These are phyloP conservation scores for Romanogobio albipinnatus DNA, from an alignment of 2,113 vertebrate genomes.

Conservation along the genomic window DNA sequence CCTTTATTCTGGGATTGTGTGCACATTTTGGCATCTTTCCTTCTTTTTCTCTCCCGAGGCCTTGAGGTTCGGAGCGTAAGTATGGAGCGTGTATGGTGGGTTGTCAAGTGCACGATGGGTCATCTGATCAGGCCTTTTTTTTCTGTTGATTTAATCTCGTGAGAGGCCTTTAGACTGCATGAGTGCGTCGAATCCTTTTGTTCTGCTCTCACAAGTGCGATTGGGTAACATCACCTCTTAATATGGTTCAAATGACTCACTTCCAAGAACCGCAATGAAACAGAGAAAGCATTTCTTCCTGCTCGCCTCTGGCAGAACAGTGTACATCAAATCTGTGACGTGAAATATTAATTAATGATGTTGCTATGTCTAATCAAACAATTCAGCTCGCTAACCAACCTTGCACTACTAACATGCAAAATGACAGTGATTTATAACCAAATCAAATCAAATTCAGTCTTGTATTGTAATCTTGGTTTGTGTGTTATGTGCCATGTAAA, in stretches of 20 bases:
- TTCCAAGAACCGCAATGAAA: neutral
- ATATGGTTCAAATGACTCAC: slow-evolving; percentile 3
- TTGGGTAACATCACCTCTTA: slow-evolving; percentile 10
- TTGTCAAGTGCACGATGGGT: neutral
- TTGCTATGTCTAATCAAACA: neutral
- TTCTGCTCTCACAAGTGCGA: slow-evolving; percentile 14
- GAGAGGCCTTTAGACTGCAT: slow-evolving; percentile 4
- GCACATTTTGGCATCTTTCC: slow-evolving; percentile 12
- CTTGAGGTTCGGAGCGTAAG: neutral
- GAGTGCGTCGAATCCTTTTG: neutral
- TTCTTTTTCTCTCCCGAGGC: slow-evolving; percentile 46
- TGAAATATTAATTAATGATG: neutral
- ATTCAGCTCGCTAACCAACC: slow-evolving; percentile 47
- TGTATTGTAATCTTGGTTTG: neutral
- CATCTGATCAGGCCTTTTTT: slow-evolving; percentile 6
- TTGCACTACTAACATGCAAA: slow-evolving; percentile 65
- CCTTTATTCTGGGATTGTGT: slow-evolving; percentile 13
- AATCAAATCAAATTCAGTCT: slow-evolving; percentile 22
- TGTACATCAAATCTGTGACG: neutral
- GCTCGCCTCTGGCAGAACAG: neutral
- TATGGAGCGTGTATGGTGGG: neutral
- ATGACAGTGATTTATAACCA: slow-evolving; percentile 21
- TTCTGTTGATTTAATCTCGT: slow-evolving; percentile 14
- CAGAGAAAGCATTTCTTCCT: neutral
- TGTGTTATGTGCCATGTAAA: neutral